Evolutionary conservation across 2,888 invertebrate species (phyloP), one percentile per base, ranked within the genome.

Genomic region (Diogma glabrata): DNA sequence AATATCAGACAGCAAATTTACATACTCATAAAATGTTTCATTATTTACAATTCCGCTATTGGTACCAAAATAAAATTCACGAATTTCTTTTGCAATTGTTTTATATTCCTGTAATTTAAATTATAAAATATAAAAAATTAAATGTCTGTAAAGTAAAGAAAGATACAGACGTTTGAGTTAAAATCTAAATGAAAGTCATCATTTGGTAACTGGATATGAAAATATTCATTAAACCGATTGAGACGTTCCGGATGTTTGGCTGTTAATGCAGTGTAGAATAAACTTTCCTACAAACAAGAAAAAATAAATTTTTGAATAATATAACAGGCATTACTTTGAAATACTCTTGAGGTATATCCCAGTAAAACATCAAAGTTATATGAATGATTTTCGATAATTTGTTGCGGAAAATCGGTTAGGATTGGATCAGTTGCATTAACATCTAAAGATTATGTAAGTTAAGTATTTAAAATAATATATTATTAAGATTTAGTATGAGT

Each of bases 81-180:
- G 30, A 33, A 36, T 33, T 50, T 47, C 43, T 23, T 47, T 40
- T 3, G 50, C 36, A 10, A 50, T 40, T 43, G 47, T 19, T 33
- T 52, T 49, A 20, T 52, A 52, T 28, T 52, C 50, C 50, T 51
- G n/a, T n/a, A n/a, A n/a, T n/a, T n/a, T n/a, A n/a, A n/a, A n/a
- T n/a, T n/a, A n/a, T n/a, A n/a, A n/a, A n/a, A n/a, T n/a, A n/a
- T n/a, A n/a, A n/a, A n/a, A n/a, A n/a, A n/a, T n/a, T n/a, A n/a
- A n/a, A n/a, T n/a, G n/a, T n/a, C n/a, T n/a, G n/a, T n/a, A n/a
- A n/a, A n/a, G n/a, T n/a, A n/a, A n/a, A n/a, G n/a, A n/a, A n/a
- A n/a, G n/a, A n/a, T n/a, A n/a, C n/a, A n/a, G n/a, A n/a, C 43
- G 22, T 43, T 23, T 5, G 43, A 43, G 8, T 43, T 12, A n/a